phyloP scores from a whole-genome alignment of 2,888 invertebrate genomes.

The Rhodophaea formosa region DNA sequence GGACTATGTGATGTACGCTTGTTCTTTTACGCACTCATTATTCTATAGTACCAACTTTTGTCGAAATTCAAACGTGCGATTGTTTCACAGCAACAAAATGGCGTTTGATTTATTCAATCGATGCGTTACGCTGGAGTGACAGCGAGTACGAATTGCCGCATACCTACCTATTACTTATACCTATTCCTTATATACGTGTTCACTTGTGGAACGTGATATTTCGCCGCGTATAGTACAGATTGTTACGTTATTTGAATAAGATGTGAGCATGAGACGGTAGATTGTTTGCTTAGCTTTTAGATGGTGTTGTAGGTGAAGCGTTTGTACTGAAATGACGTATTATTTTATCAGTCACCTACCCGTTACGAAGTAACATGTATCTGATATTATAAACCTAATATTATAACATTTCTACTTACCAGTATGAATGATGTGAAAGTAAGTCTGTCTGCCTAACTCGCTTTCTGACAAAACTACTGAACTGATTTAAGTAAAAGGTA shows the following conservation, averaged over 20 bases:
- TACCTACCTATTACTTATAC: too few species aligned
- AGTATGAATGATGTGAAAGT: too few species aligned
- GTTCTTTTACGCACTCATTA: too few species aligned
- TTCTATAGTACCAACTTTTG: too few species aligned
- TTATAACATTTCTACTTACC: too few species aligned
- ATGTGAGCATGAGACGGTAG: neutral
- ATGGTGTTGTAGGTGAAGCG: neutral
- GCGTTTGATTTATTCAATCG: neutral
- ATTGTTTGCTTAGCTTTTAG: neutral
- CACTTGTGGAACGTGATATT: neutral
- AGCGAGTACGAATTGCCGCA: neutral
- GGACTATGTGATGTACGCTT: too few species aligned
- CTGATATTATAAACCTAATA: too few species aligned
- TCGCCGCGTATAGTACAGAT: neutral
- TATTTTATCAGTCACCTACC: neutral
- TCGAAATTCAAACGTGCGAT: neutral
- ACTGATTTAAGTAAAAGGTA: too few species aligned
- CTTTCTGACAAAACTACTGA: too few species aligned
- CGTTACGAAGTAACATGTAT: neutral
- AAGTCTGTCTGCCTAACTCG: too few species aligned
- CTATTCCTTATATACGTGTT: neutral
- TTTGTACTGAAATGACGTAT: neutral
- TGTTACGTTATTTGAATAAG: conserved; percentile 8
- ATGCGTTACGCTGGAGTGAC: neutral
- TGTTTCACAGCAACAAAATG: neutral